Evolutionary conservation across 2,888 invertebrate genomes (phyloP), one percentile per base, ranked within the genome.

Genomic region (Synergus laeviventris): DNA sequence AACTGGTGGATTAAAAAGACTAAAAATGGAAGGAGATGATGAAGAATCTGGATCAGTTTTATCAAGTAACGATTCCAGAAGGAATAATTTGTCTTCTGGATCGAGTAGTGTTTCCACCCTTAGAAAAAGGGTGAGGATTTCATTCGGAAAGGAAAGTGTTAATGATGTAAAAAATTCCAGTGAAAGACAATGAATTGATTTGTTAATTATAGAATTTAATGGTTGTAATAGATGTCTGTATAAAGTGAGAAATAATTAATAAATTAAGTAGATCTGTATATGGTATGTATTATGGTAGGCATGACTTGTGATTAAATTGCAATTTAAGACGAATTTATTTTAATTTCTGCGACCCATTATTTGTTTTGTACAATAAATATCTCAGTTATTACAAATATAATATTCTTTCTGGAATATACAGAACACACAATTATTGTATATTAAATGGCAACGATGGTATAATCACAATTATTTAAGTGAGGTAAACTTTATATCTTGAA

Each of bases 401-500:
- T 56, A 56, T 56, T 11, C 5, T 21, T 9, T 56, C 56, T 56
- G 56, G 21, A 56, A 56, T 54, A 54, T 54, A 45, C 45, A 45
- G 45, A 39, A 31, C 12, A 66, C 45, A 66, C 45, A 45, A n/a
- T n/a, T n/a, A n/a, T n/a, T n/a, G n/a, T n/a, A n/a, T n/a, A n/a
- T n/a, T n/a, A n/a, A n/a, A 18, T 31, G 31, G 31, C 31, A 31
- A 31, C 31, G 31, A 31, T 31, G 31, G 31, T 1, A 31, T 31
- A 7, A 31, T 36, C 9, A 38, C 61, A 61, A 45, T 45, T 45
- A 16, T 49, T 66, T 31, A 66, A 8, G 66, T 66, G 66, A 66
- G 45, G 14, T 49, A 66, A 45, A 66, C 24, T 49, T 66, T 66
- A 31, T 66, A 66, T 66, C 31, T 66, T 45, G 66, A n/a, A 45